Evolutionary conservation across 2,113 vertebrate species (phyloP).

Genomic region (Mesocricetus auratus): DNA sequence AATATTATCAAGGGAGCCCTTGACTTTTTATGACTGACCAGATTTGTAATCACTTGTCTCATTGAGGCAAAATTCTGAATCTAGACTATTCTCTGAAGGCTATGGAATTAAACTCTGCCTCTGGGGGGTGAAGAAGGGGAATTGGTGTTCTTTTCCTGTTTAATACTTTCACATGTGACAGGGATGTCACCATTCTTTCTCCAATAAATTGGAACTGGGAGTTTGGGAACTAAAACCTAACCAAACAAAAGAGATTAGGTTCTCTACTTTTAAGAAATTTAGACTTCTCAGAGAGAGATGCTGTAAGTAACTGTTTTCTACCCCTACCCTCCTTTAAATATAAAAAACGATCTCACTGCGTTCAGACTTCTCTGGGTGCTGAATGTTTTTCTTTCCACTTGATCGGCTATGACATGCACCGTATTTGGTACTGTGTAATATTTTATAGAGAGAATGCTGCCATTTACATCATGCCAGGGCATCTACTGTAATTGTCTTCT

Average conservation of each 20-base stretch:
- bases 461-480: background rate
- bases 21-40: background rate
- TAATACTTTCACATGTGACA: background rate
- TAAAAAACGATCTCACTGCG: background rate
- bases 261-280: constrained; percentile 2
- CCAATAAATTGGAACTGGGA: background rate
- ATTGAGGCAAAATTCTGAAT: background rate
- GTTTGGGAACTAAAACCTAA: background rate
- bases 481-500: background rate
- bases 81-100: background rate
- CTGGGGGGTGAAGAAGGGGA: background rate
- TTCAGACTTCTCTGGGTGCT: background rate
- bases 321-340: background rate
- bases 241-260: background rate
- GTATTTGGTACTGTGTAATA: background rate
- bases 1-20: background rate
- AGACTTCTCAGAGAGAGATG: background rate
- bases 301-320: background rate
- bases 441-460: background rate
- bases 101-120: background rate
- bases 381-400: background rate
- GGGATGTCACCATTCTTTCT: background rate
- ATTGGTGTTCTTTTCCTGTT: background rate
- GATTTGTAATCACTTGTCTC: background rate
- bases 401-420: background rate